Conservation (phyloP, 2,113 vertebrate species). For the Clarias gariepinus region DNA sequence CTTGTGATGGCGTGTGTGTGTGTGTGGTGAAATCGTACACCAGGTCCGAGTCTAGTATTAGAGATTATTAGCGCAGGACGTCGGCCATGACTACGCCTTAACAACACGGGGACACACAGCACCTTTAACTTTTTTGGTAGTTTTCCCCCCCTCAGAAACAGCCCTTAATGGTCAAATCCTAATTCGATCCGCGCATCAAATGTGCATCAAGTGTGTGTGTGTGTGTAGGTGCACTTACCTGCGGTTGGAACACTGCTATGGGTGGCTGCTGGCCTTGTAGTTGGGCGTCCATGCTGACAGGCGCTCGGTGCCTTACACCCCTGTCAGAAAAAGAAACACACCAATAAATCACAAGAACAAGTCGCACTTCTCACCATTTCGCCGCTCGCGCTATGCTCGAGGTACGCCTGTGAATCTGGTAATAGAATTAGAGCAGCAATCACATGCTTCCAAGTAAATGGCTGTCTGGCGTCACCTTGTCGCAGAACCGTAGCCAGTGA, state of each 20-base stretch:
- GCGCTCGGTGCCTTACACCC: constrained; percentile 64
- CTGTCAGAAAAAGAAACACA: constrained; percentile 70
- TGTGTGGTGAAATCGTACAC: background rate
- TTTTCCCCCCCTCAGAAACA: too few relatives aligned
- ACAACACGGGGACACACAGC: too few relatives aligned
- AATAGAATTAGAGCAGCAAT: constrained; percentile 50
- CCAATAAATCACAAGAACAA: constrained; percentile 47
- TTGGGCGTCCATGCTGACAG: constrained; percentile 86
- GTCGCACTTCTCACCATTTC: constrained; percentile 36
- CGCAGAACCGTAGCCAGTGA: constrained; percentile 35
- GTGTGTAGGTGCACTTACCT: constrained; percentile 73
- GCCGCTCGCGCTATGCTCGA: constrained; percentile 15
- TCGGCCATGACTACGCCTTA: too few relatives aligned
- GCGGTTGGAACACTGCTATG: constrained; percentile 83
- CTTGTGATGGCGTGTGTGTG: background rate
- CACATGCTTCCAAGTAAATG: constrained; percentile 35
- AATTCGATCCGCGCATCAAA: background rate
- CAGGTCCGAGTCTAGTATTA: background rate
- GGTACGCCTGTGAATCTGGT: constrained; percentile 31
- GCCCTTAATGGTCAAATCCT: background rate
- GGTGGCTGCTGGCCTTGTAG: constrained; percentile 86
- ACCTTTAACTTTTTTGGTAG: too few relatives aligned
- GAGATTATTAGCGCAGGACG: background rate
- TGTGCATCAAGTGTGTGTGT: constrained; percentile 3
- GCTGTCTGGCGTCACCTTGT: constrained; percentile 43